These are phyloP conservation scores for Bembecia ichneumoniformis DNA, from an alignment of 2,888 invertebrate species.

Conservation along the genomic window DNA sequence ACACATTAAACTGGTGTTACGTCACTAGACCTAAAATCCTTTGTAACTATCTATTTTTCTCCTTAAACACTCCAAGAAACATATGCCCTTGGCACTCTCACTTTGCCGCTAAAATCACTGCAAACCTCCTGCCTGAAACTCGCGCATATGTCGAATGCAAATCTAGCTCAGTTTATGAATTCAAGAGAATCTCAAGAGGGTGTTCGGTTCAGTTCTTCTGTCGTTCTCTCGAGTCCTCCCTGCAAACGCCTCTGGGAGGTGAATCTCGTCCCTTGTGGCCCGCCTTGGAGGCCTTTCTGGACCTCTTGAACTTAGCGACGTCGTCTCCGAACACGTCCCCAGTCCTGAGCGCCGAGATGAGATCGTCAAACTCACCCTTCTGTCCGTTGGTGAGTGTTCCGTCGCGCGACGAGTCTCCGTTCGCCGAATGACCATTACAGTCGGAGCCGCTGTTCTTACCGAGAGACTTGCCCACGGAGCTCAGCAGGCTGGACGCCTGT, in stretches of 20 bases:
- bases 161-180: not conserved
- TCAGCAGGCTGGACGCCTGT: conserved; percentile 83
- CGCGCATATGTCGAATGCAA: not conserved
- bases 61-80: no score
- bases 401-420: conserved; percentile 44
- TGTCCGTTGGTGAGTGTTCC: conserved; percentile 56
- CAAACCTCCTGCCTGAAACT: not conserved
- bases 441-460: conserved; percentile 72
- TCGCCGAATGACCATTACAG: conserved; percentile 64
- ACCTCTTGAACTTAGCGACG: conserved; percentile 86
- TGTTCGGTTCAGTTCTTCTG: conserved; percentile 47
- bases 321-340: conserved; percentile 97
- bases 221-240: conserved; percentile 63
- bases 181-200: conserved; percentile 1
- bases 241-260: conserved; percentile 49
- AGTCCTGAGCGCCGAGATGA: conserved; percentile 93
- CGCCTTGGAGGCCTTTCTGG: conserved; percentile 58
- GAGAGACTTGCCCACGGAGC: conserved; percentile 81
- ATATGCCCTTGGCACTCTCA: no score
- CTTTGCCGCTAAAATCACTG: not conserved
- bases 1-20: conserved; percentile 2
- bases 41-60: no score
- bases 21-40: not conserved
- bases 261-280: conserved; percentile 59
- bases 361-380: conserved; percentile 95